Percentiles rank a stretch among this genome's conserved stretches.
Conservation (phyloP, 2,888 invertebrate genomes). For the Phrixothrix hirtus region DNA sequence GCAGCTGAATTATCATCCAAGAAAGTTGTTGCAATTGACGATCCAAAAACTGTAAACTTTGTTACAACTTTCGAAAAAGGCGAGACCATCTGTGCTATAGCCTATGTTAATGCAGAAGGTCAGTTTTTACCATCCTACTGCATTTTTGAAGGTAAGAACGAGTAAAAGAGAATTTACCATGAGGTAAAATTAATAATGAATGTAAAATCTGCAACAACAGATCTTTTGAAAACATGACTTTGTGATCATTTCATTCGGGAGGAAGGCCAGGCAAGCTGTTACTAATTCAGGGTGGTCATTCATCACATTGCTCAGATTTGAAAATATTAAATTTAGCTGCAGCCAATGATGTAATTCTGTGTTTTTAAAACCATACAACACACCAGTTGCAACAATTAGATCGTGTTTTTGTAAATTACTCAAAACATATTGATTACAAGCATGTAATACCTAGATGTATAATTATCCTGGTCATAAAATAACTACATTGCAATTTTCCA, state of each 20-base stretch:
- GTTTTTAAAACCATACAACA: not conserved
- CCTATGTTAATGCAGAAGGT: too few relatives aligned
- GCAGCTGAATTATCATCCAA: slow-evolving; percentile 47
- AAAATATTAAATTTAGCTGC: too few relatives aligned
- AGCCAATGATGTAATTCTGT: too few relatives aligned
- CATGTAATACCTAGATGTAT: too few relatives aligned
- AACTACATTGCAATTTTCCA: slow-evolving; percentile 4
- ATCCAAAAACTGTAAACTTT: slow-evolving; percentile 42
- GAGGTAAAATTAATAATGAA: slow-evolving; percentile 36
- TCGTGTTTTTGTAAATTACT: not conserved
- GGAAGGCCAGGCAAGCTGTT: too few relatives aligned
- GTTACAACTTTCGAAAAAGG: slow-evolving; percentile 43
- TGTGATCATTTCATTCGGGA: not conserved
- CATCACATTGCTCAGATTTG: too few relatives aligned
- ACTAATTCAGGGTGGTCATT: too few relatives aligned
- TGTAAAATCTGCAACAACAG: slow-evolving; percentile 38
- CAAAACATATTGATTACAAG: slow-evolving; percentile 7
- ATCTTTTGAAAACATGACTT: slow-evolving; percentile 29
- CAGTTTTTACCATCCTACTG: too few relatives aligned
- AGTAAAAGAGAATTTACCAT: slow-evolving; percentile 39
- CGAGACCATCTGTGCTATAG: slow-evolving; percentile 20
- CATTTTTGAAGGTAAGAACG: slow-evolving; percentile 43
- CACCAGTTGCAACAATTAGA: not conserved
- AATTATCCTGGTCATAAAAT: slow-evolving; percentile 5
- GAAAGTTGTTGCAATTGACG: slow-evolving; percentile 46